phyloP scores from a whole-genome alignment of 64 coral and sea anemone genomes.

The Actinia equina region DNA sequence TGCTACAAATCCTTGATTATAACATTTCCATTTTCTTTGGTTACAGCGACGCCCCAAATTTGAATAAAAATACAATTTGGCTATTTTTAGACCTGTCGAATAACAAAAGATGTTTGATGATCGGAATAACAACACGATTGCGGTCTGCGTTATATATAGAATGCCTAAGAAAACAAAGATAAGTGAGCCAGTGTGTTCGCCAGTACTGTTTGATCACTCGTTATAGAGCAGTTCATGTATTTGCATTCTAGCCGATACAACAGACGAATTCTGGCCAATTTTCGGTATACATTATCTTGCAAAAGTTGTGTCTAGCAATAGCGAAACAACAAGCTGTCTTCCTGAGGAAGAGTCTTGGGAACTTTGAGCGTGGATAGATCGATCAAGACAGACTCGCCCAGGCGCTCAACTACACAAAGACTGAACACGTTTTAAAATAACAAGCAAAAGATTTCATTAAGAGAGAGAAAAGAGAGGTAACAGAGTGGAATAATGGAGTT shows the following conservation, averaged over 20 bases:
- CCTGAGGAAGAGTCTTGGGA: neutral
- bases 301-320: neutral
- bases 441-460: neutral
- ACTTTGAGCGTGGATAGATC: neutral
- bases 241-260: neutral
- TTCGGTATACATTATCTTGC: neutral
- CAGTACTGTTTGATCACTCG: neutral
- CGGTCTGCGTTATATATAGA: constrained; percentile 21
- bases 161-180: constrained; percentile 14
- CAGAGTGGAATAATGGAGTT: constrained; percentile 4
- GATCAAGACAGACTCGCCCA: neutral
- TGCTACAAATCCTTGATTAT: neutral
- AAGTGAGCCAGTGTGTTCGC: neutral
- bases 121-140: constrained; percentile 4
- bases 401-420: neutral
- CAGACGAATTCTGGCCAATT: neutral
- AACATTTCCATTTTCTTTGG: constrained; percentile 9
- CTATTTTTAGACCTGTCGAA: constrained; percentile 8
- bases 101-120: constrained; percentile 15
- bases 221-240: neutral
- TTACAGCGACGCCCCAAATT: constrained; percentile 6
- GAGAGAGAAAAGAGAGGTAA: neutral
- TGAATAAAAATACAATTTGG: constrained; percentile 12
- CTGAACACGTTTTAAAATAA: neutral
- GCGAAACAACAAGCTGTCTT: constrained; percentile 1